phyloP scores from a whole-genome alignment of 2,113 vertebrate genomes.

The Mobula birostris region DNA sequence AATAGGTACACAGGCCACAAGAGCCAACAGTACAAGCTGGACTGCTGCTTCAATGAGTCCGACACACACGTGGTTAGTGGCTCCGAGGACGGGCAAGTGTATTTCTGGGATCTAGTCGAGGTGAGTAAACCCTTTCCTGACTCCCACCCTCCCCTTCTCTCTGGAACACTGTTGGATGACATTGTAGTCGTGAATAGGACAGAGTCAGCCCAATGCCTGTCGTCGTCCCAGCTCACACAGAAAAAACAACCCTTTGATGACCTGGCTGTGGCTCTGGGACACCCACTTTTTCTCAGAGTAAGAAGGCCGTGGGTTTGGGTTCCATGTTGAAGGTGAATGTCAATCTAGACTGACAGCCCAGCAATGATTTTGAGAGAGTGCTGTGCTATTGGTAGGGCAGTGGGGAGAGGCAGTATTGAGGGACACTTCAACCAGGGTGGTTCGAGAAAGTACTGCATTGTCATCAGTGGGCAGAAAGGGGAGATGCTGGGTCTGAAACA shows the following conservation, averaged over 20 bases:
- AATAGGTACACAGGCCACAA: conserved; percentile 75
- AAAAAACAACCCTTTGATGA: neutral
- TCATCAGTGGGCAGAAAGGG: no score
- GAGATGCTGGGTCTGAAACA: no score
- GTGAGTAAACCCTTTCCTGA: conserved; percentile 49
- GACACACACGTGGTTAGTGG: conserved; percentile 83
- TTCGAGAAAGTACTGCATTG: no score
- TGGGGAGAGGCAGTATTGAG: no score
- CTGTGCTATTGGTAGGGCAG: neutral
- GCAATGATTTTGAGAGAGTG: neutral
- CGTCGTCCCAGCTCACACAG: neutral
- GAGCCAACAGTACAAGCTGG: conserved; percentile 80
- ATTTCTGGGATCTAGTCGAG: conserved; percentile 90
- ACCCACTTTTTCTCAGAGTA: no score
- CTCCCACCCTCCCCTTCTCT: neutral
- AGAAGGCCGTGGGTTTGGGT: neutral
- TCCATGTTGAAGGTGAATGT: neutral
- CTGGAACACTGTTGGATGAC: no score
- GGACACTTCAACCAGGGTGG: no score
- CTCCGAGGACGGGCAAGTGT: conserved; percentile 83
- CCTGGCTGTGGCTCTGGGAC: no score
- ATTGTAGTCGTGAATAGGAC: neutral
- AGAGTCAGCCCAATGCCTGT: no score
- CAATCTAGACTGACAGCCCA: neutral
- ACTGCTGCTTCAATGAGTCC: conserved; percentile 76